Percentiles rank a stretch among this genome's conserved stretches.
These are phyloP conservation scores for Deroptyus accipitrinus DNA, from an alignment of 2,113 vertebrate species.

Conservation along the genomic window DNA sequence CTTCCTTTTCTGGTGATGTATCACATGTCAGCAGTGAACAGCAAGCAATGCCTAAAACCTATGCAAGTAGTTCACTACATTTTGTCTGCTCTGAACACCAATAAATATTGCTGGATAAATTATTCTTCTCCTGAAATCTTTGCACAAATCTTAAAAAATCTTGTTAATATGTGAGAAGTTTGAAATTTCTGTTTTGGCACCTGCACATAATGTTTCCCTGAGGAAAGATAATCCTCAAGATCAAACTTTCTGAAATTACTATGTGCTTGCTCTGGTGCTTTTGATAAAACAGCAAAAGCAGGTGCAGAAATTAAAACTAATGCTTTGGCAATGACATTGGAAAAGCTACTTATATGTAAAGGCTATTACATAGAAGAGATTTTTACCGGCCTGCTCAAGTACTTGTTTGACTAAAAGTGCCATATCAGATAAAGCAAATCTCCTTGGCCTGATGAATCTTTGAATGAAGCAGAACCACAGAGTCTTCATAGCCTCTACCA, in stretches of 20 bases:
- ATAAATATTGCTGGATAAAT: neutral
- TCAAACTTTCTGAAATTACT: neutral
- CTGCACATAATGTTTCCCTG: neutral
- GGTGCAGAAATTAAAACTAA: neutral
- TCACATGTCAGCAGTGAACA: neutral
- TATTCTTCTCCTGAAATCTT: neutral
- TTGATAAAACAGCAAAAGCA: neutral
- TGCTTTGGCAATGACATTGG: neutral
- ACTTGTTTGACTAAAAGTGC: neutral
- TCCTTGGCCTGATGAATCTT: neutral
- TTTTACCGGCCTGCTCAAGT: neutral
- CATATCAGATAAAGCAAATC: neutral
- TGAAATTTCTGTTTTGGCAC: neutral
- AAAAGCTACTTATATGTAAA: neutral
- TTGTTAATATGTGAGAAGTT: neutral
- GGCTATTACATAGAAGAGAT: neutral
- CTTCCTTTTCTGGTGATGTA: neutral
- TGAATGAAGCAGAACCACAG: neutral
- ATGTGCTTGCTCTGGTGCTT: neutral
- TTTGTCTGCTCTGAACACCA: neutral
- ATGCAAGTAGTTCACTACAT: neutral
- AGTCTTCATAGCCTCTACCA: neutral
- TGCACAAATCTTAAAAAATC: neutral
- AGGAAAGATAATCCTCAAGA: neutral
- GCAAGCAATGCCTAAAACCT: neutral